Evolutionary conservation across 1,140 invertebrate species (phyloP).

Genomic region (Venturia canescens): DNA sequence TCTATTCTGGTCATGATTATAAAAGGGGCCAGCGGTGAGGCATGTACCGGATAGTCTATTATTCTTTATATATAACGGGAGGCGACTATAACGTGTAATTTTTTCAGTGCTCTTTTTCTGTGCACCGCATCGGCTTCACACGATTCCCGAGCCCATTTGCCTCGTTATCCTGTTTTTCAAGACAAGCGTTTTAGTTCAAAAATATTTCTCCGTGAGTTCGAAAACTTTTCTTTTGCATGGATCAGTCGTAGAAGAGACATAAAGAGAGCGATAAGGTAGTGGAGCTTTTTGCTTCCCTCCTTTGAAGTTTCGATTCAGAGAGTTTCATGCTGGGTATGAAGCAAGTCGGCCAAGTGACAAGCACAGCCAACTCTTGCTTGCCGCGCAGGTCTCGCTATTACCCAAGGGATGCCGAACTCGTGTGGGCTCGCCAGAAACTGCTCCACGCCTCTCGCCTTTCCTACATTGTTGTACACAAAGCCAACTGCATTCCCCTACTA

Average conservation of each 20-base stretch:
- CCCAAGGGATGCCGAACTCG: slow-evolving; percentile 13
- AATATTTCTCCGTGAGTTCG: too few species aligned
- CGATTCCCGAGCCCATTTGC: background rate
- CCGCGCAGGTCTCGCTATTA: background rate
- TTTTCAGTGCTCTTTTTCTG: background rate
- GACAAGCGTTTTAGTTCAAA: background rate
- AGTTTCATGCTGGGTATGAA: slow-evolving; percentile 13
- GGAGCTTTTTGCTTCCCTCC: background rate
- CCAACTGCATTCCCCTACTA: background rate
- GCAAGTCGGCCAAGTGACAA: slow-evolving; percentile 20
- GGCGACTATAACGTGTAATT: background rate
- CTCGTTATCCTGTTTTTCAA: background rate
- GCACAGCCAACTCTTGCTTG: background rate
- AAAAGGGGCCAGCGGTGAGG: background rate
- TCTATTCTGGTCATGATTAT: slow-evolving; percentile 30
- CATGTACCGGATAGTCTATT: slow-evolving; percentile 6
- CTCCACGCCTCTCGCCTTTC: slow-evolving; percentile 32
- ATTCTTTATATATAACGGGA: background rate
- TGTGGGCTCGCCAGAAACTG: background rate
- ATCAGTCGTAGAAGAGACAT: background rate
- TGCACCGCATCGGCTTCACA: background rate
- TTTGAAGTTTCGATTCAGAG: slow-evolving; percentile 25
- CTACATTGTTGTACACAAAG: slow-evolving; percentile 27
- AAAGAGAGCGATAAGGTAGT: too few species aligned
- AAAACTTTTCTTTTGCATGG: background rate